Evolutionary conservation across 2,113 vertebrate genomes (phyloP).

Genomic region (Panthera leo): DNA sequence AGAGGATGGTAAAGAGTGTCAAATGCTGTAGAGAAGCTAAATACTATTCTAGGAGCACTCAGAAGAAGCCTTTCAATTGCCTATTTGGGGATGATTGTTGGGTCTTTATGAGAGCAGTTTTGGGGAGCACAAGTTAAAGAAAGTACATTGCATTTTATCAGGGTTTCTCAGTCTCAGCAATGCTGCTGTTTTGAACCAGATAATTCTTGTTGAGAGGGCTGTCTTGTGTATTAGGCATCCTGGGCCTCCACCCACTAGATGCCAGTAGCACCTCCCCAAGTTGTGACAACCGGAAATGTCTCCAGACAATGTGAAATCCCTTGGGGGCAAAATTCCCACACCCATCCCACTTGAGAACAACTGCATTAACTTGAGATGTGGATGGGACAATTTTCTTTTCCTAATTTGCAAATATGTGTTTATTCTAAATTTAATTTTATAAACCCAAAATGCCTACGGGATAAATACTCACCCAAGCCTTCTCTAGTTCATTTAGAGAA

Average conservation of each 20-base stretch:
- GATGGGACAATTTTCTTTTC: conserved; percentile 9
- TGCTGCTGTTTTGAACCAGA: not conserved
- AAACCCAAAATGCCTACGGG: not conserved
- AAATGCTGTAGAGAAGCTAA: not conserved
- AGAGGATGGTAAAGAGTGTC: not conserved
- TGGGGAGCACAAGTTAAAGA: not conserved
- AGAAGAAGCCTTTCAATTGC: not conserved
- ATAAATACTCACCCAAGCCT: not conserved
- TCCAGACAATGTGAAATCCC: not conserved
- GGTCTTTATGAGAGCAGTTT: not conserved
- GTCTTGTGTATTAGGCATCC: not conserved
- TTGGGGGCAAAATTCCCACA: not conserved
- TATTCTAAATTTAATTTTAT: conserved; percentile 27
- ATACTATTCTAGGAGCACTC: not conserved
- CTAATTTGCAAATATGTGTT: not conserved
- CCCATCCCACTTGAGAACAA: not conserved
- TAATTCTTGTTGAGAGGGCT: not conserved
- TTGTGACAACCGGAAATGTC: not conserved
- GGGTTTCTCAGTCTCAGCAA: not conserved
- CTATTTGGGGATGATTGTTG: not conserved
- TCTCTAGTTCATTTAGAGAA: conserved; percentile 6
- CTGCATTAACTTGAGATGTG: not conserved
- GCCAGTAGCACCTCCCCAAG: not conserved
- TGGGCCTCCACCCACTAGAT: not conserved
- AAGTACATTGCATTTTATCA: not conserved